Percentiles rank a stretch among this genome's conserved stretches.
Evolutionary conservation across 2,888 invertebrate species (phyloP).

Genomic region (Morpho achilles): DNA sequence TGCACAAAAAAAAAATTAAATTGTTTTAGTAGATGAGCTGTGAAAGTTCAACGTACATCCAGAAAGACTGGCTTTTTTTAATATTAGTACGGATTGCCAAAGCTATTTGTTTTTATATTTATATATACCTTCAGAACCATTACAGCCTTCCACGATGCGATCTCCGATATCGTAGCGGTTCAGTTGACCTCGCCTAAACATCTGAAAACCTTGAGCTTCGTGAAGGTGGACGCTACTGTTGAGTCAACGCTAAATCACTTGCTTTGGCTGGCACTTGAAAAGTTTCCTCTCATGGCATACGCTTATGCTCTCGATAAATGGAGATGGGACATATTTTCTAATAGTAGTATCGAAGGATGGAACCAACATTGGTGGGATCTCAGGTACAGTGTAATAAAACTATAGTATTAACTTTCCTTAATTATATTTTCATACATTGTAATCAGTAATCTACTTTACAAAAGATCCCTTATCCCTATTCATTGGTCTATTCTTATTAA

Average conservation of each 20-base stretch:
- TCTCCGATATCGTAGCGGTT: slow-evolving; percentile 81
- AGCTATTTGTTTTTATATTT: no score
- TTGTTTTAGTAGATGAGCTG: no score
- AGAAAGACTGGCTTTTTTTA: no score
- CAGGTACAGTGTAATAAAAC: no score
- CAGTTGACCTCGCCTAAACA: slow-evolving; percentile 77
- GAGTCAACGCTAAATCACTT: slow-evolving; percentile 63
- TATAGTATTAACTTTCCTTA: no score
- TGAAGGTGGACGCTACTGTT: slow-evolving; percentile 50
- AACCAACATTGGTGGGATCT: slow-evolving; percentile 71
- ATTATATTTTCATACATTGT: no score
- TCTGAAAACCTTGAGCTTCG: slow-evolving; percentile 60
- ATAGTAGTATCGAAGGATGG: slow-evolving; percentile 55
- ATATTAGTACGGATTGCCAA: no score
- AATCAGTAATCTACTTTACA: no score
- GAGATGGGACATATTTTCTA: slow-evolving; percentile 67
- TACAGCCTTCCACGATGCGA: slow-evolving; percentile 81
- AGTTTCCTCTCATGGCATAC: slow-evolving; percentile 66
- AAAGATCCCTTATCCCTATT: no score
- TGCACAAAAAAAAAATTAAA: no score
- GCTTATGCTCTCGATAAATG: slow-evolving; percentile 67
- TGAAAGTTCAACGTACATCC: no score
- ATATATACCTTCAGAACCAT: slow-evolving; percentile 1
- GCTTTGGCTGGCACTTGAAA: slow-evolving; percentile 64
- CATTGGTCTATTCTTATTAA: no score